Percentiles rank a stretch among this genome's conserved stretches.
These are phyloP conservation scores for Sipha flava DNA, from an alignment of 1,140 invertebrate genomes.

Conservation along the genomic window DNA sequence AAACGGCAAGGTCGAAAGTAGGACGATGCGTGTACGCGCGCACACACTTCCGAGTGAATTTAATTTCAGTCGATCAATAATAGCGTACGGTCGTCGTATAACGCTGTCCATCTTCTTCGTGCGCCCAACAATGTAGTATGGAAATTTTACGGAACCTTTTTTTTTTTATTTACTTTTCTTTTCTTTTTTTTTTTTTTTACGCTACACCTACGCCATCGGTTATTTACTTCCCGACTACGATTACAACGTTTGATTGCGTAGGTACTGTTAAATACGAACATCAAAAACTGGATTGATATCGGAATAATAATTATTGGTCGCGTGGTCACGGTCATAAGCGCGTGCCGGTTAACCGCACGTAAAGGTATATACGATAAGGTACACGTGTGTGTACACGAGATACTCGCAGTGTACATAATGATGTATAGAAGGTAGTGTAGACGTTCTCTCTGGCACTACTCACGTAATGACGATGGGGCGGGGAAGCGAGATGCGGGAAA, in stretches of 20 bases:
- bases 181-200: neutral
- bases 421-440: too few species aligned
- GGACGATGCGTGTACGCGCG: too few species aligned
- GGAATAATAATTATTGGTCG: neutral
- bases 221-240: neutral
- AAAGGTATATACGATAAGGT: neutral
- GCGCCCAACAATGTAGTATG: neutral
- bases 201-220: too few species aligned
- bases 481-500: too few species aligned
- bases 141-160: neutral
- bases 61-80: constrained; percentile 1
- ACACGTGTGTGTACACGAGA: too few species aligned
- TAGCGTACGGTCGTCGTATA: neutral
- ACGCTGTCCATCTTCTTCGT: neutral
- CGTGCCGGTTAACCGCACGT: neutral
- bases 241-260: neutral
- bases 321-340: neutral
- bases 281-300: neutral
- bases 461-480: too few species aligned
- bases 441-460: too few species aligned
- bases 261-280: too few species aligned
- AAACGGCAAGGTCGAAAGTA: neutral
- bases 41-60: neutral
- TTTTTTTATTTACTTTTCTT: neutral
- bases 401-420: too few species aligned